Evolutionary conservation across 2,113 vertebrate genomes (phyloP).

Genomic region (Synodontis membranacea): DNA sequence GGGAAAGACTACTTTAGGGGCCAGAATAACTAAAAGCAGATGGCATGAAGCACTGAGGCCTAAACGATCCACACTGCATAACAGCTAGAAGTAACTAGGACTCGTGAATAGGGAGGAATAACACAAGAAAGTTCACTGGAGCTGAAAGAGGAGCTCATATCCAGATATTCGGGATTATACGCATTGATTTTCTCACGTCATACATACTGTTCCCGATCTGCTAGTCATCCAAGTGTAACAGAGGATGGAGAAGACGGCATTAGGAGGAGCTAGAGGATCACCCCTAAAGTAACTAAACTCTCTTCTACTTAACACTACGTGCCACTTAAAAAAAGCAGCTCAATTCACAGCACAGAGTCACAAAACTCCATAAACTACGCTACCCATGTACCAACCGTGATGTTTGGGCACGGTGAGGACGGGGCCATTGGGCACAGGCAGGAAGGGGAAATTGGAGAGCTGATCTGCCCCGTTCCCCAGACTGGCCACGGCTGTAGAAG

Average conservation of each 20-base stretch:
- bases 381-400: constrained; percentile 84
- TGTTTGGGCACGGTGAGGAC: constrained; percentile 79
- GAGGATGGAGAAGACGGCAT: not conserved
- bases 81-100: not conserved
- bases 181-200: constrained; percentile 4
- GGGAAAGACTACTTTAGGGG: not conserved
- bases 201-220: not conserved
- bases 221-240: not conserved
- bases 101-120: not conserved
- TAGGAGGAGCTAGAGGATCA: not conserved
- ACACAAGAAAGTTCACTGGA: constrained; percentile 1
- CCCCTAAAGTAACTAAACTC: constrained; percentile 11
- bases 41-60: not conserved
- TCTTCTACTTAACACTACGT: not conserved
- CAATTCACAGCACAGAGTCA: not conserved
- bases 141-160: constrained; percentile 21
- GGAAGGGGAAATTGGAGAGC: constrained; percentile 84
- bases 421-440: constrained; percentile 80
- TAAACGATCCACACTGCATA: not conserved
- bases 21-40: constrained; percentile 2
- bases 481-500: constrained; percentile 83
- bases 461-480: constrained; percentile 86
- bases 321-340: not conserved
- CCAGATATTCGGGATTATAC: constrained; percentile 31
- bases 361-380: not conserved